Base-by-base conservation (phyloP, 1,140 invertebrate species). In the Drosophila novamexicana region DNA sequence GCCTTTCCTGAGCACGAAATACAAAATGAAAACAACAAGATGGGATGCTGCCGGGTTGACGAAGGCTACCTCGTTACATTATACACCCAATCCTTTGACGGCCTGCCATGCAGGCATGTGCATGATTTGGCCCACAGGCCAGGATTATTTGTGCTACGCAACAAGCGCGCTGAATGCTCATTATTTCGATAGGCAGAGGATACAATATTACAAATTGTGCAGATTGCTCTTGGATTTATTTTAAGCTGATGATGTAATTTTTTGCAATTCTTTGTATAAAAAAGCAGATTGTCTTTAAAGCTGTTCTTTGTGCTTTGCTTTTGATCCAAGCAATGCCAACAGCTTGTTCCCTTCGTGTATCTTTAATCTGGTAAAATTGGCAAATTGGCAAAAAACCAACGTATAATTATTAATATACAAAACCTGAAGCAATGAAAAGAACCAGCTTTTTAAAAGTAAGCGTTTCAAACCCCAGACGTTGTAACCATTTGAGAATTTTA, bases 31-130 rank as follows among this genome's bases (percentile, higher is more conserved):
- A 73, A 58, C 44, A 59, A 68, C 32, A 16, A 50, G 59, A 50
- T 39, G 50, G 45, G 12, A 63, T 50, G 45, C 18, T n/a, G 44
- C 12, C 16, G 32, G 49, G n/a, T 16, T 44, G 37, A 56, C 7
- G 40, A 42, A 44, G 14, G 40, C n/a, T n/a, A 29, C 54, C 9
- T 1, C 29, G 50, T 36, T 18, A 22, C 56, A 22, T 16, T 64
- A 52, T 36, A 36, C n/a, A 34, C 12, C 50, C 40, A 70, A 70
- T 70, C 59, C 67, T 70, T 70, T 70, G 66, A 54, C 58, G 54
- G 16, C 37, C 45, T 53, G 37, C 29, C 44, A 53, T 34, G 61
- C 47, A 61, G 16, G 64, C 65, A 68, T 52, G 29, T 56, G 18
- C 32, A 53, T 34, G 64, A 66, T 57, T 66, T 57, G 53, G 12